Evolutionary conservation across 2,888 invertebrate genomes (phyloP).

Genomic region (Ametastegia equiseti): DNA sequence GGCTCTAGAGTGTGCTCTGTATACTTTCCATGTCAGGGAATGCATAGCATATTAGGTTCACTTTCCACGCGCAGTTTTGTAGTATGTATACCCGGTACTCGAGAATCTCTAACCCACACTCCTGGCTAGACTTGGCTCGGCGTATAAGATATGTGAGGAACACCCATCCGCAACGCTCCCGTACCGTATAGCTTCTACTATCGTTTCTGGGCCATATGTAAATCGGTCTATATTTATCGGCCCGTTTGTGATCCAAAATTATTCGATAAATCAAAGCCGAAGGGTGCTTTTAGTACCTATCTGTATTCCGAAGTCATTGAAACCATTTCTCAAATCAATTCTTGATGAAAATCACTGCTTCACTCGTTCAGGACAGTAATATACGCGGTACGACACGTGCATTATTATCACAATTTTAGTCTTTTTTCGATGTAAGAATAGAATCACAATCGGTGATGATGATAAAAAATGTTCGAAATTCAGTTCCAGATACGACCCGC

Average conservation of each 20-base stretch:
- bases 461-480: background rate
- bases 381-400: background rate
- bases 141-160: conserved; percentile 29
- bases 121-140: conserved; percentile 20
- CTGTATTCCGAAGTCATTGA: conserved; percentile 13
- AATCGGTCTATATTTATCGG: conserved; percentile 38
- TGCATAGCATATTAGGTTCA: conserved; percentile 46
- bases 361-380: background rate
- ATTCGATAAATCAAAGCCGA: conserved; percentile 30
- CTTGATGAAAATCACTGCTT: background rate
- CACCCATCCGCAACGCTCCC: conserved; percentile 30
- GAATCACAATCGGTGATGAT: background rate
- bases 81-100: conserved; percentile 29
- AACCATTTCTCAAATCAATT: conserved; percentile 21
- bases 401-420: background rate
- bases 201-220: conserved; percentile 45
- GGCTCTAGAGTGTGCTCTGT: conserved; percentile 35
- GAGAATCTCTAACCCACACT: conserved; percentile 24
- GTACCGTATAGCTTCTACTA: conserved; percentile 44
- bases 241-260: conserved; percentile 34
- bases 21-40: conserved; percentile 45
- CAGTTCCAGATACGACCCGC: background rate
- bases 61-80: conserved; percentile 46
- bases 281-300: conserved; percentile 1
- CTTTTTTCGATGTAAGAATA: background rate